Percentiles rank a stretch among this genome's conserved stretches.
Evolutionary conservation across 2,113 vertebrate species (phyloP).

Genomic region (Amphilophus citrinellus): DNA sequence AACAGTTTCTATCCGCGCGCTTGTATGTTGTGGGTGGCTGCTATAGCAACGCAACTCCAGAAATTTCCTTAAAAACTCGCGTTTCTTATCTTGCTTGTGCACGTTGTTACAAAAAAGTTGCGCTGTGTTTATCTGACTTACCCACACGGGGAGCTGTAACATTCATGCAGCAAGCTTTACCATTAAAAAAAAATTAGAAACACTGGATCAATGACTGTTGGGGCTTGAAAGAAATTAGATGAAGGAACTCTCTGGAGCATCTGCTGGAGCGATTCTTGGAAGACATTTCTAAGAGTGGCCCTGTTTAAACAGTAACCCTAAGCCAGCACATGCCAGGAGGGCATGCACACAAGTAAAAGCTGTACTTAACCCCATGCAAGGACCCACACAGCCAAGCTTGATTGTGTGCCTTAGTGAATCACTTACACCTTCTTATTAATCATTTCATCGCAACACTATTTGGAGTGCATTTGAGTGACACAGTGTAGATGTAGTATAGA

Average conservation of each 20-base stretch:
- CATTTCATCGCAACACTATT: constrained; percentile 54
- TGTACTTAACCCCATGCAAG: background rate
- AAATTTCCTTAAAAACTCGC: background rate
- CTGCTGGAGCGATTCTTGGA: constrained; percentile 3
- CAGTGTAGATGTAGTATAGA: constrained; percentile 50
- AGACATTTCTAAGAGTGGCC: background rate
- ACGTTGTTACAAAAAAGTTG: background rate
- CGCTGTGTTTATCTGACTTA: background rate
- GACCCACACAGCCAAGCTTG: background rate
- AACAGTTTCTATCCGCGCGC: background rate
- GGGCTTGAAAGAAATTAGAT: background rate
- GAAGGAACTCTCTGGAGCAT: background rate
- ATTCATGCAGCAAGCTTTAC: background rate
- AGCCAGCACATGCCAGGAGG: background rate
- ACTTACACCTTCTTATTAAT: constrained; percentile 20
- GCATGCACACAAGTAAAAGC: background rate
- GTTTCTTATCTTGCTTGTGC: background rate
- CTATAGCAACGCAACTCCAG: constrained; percentile 64
- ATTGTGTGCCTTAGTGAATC: background rate
- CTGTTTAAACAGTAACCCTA: constrained; percentile 1
- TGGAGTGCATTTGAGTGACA: constrained; percentile 32
- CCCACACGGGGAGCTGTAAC: background rate
- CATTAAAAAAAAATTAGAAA: background rate
- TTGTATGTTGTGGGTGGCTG: constrained; percentile 59
- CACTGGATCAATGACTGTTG: background rate